Percentiles rank a stretch among this genome's conserved stretches.
phyloP scores from a whole-genome alignment of 2,888 invertebrate genomes.

The Steinernema scapterisci region DNA sequence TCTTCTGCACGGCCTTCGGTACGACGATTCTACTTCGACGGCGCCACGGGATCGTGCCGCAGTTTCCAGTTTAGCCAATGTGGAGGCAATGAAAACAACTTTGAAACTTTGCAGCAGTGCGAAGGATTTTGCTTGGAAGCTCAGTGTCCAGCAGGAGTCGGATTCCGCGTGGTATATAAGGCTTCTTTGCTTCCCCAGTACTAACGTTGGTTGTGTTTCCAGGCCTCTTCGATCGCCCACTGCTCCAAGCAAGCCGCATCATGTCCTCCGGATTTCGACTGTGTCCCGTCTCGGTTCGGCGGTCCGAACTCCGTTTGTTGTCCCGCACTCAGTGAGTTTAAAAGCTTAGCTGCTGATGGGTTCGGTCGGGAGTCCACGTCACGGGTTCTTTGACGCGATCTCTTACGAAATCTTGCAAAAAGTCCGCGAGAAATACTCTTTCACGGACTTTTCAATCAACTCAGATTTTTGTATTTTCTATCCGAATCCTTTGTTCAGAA shows the following conservation, averaged over 20 bases:
- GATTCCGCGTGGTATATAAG: neutral
- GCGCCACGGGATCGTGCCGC: constrained; percentile 52
- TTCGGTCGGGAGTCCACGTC: neutral
- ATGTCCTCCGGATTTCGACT: constrained; percentile 61
- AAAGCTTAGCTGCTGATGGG: constrained; percentile 1
- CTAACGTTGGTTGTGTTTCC: constrained; percentile 41
- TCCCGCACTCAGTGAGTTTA: constrained; percentile 49
- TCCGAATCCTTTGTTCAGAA: too few relatives aligned
- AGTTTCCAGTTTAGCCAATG: constrained; percentile 59
- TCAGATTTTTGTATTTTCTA: too few relatives aligned
- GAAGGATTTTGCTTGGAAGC: constrained; percentile 66
- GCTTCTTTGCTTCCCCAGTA: neutral
- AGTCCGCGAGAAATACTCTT: too few relatives aligned
- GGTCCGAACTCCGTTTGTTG: constrained; percentile 61
- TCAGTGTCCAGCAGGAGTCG: constrained; percentile 57
- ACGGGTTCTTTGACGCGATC: constrained; percentile 42
- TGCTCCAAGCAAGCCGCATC: constrained; percentile 52
- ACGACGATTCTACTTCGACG: constrained; percentile 51
- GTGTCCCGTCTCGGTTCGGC: constrained; percentile 62
- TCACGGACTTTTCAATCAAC: too few relatives aligned
- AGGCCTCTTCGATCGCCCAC: constrained; percentile 61
- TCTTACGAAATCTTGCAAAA: neutral
- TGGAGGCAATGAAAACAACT: constrained; percentile 66
- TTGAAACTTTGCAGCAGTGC: constrained; percentile 65
- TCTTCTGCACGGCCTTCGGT: constrained; percentile 34